Base-by-base conservation (phyloP, 1,140 invertebrate species). In the Trachymyrmex septentrionalis region DNA sequence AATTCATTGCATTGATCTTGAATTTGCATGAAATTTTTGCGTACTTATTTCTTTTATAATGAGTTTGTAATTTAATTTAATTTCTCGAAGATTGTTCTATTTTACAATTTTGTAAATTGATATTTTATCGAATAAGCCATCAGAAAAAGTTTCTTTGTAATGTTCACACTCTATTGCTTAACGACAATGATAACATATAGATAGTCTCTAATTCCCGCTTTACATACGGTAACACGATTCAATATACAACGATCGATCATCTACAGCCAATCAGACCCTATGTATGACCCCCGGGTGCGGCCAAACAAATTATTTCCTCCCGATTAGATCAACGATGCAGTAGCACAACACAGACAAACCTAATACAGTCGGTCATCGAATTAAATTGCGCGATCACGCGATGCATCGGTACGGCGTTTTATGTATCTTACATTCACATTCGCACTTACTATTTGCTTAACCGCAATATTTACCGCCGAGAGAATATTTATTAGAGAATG, bases 301-400 rank as follows among this genome's bases (percentile, higher is more conserved):
- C 88, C 92, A 93, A 93, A 93, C 93, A 93, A 93, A 93, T 93
- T 92, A 93, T 90, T 93, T 93, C 93, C 93, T 90, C 84, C 87
- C 90, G 92, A 93, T 93, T 93, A 93, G 90, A 78, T 82, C 73
- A 30, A 61, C 64, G 81, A 86, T 59, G 82, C 59, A 19, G 69
- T 63, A 64, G 57, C 50, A 59, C 78, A 71, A 59, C 71, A 10
- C 84, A 19, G 48, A 14, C 55, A 50, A 21, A 19, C 75, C 76
- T 80, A 72, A 67, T 69, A 61, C 69, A 82, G 30, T 81, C 10
- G 27, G 78, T 50, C 78, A 76, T 88, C 66, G 61, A 75, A 90
- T 90, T 88, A 90, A 91, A 86, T 86, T 78, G 63, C 77, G 72
- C 86, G 86, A 55, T 50, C 30, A 88, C 21, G 55, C 34, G 24